phyloP scores from a whole-genome alignment of 2,113 vertebrate species.

The western clawed frog (Xenopus tropicalis) region UCB_Xtro_10.0 CM004450.2:54006001-54006500 shows the following conservation, averaged over 20 bases:
- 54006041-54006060: conserved; percentile 24
- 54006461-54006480: too few species aligned
- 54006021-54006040: not conserved
- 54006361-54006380: too few species aligned
- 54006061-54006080: conserved; percentile 17
- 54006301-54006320: not conserved
- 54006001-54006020: not conserved
- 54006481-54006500: too few species aligned
- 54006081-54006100: conserved; percentile 22
- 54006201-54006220: not conserved
- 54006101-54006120: conserved; percentile 26
- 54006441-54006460: too few species aligned
- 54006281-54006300: not conserved
- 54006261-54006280: not conserved
- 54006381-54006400: too few species aligned
- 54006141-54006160: not conserved
- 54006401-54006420: too few species aligned
- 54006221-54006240: too few species aligned
- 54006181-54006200: conserved; percentile 2
- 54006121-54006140: conserved; percentile 21
- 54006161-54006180: conserved; percentile 22
- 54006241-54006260: not conserved
- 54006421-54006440: too few species aligned
- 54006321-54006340: not conserved
- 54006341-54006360: too few species aligned